phyloP scores from a whole-genome alignment of 2,797 vertebrate species.

The Podarcis lilfordi region DNA sequence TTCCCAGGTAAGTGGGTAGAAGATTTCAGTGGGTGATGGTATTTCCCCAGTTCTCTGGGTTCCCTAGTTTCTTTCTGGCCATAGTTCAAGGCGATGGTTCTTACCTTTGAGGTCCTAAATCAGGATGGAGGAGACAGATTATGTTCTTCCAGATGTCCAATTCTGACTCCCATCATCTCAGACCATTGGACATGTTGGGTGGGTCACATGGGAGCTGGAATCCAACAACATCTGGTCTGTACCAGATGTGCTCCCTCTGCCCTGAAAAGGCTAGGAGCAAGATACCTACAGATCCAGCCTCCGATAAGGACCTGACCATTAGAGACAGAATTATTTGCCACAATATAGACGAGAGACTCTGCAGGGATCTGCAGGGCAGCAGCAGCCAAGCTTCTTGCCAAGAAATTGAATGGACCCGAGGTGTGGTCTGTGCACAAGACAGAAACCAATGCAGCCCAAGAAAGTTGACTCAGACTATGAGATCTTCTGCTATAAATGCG shows the following conservation, averaged over 20 bases:
- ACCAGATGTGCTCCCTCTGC: background rate
- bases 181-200: background rate
- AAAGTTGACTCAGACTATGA: background rate
- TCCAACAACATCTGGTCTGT: background rate
- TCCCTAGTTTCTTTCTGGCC: no score
- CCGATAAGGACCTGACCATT: background rate
- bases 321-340: background rate
- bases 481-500: background rate
- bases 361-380: background rate
- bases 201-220: background rate
- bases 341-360: background rate
- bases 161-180: background rate
- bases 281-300: background rate
- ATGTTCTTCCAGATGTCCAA: background rate
- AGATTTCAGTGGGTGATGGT: no score
- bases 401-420: background rate
- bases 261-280: background rate
- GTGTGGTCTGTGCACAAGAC: background rate
- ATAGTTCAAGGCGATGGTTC: background rate
- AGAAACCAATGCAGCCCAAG: background rate
- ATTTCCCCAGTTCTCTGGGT: no score
- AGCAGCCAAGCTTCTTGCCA: background rate
- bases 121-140: background rate
- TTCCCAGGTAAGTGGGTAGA: no score
- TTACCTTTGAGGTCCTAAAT: background rate